A percentile compares a stretch with the other conserved stretches of the same genome.
phyloP scores from a whole-genome alignment of 2,797 vertebrate genomes.

The Centroberyx gerrardi region DNA sequence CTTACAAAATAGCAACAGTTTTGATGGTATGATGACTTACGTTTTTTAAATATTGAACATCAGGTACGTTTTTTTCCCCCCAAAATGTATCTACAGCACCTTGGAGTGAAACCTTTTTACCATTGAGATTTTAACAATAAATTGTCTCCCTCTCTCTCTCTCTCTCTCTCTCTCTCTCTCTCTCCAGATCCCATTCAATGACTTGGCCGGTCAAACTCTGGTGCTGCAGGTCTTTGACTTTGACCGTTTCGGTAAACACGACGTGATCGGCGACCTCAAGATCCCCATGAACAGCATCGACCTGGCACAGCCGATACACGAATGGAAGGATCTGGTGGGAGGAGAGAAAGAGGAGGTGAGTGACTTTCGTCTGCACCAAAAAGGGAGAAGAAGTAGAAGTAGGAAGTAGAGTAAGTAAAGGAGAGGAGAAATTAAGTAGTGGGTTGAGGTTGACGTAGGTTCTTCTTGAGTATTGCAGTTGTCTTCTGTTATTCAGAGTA shows the following conservation, averaged over 20 bases:
- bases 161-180: background rate
- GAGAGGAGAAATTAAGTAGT: no score
- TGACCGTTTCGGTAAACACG: constrained; percentile 94
- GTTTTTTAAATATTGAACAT: background rate
- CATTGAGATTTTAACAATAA: no score
- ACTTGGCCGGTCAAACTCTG: constrained; percentile 91
- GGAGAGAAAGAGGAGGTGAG: constrained; percentile 90
- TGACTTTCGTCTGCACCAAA: background rate
- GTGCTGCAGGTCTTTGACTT: constrained; percentile 93
- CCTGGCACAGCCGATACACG: constrained; percentile 87
- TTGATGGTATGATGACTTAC: background rate
- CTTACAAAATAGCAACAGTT: background rate
- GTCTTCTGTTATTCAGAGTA: no score
- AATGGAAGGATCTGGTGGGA: constrained; percentile 88
- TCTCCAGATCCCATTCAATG: constrained; percentile 89
- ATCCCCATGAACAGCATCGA: constrained; percentile 91
- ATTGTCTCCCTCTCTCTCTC: no score
- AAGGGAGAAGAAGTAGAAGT: no score
- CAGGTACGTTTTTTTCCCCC: no score
- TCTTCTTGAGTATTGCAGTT: background rate
- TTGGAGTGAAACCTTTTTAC: background rate
- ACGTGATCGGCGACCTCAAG: constrained; percentile 91
- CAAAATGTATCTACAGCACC: background rate
- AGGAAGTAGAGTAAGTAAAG: no score
- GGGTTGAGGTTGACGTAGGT: no score